phyloP scores from a whole-genome alignment of 2,113 vertebrate species.

The Gasterosteus aculeatus region DNA sequence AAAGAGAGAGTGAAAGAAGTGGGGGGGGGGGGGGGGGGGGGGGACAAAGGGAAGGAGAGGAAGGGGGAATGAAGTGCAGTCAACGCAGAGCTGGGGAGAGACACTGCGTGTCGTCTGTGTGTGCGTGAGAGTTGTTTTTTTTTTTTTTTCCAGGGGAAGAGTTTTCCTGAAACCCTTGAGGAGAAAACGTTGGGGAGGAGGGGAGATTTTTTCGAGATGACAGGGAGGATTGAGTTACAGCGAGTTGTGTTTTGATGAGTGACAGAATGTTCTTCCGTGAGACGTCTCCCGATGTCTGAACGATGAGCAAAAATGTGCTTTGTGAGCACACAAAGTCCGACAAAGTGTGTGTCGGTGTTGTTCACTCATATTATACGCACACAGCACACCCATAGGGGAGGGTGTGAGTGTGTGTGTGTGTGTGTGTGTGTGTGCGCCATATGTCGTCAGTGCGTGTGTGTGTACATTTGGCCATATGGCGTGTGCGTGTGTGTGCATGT shows the following conservation, averaged over 20 bases:
- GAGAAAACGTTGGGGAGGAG: conserved; percentile 54
- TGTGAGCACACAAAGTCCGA: conserved; percentile 51
- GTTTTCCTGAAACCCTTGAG: conserved; percentile 65
- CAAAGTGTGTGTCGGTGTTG: conserved; percentile 52
- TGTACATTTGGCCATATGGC: conserved; percentile 54
- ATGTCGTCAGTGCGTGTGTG: not conserved
- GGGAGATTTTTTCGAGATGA: conserved; percentile 74
- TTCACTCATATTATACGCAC: conserved; percentile 49
- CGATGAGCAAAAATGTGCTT: conserved; percentile 51
- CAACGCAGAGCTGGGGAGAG: conserved; percentile 23
- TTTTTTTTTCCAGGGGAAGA: conserved; percentile 63
- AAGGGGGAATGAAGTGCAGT: conserved; percentile 57
- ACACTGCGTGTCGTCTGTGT: conserved; percentile 8
- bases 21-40: conserved; percentile 49
- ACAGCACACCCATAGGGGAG: not conserved
- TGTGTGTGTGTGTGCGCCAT: conserved; percentile 29
- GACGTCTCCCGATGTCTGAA: conserved; percentile 57
- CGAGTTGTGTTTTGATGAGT: conserved; percentile 72
- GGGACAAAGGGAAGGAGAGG: conserved; percentile 23
- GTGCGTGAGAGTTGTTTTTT: not conserved
- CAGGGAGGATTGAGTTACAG: conserved; percentile 72
- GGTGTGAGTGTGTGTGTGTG: not conserved
- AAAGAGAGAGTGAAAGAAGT: conserved; percentile 65
- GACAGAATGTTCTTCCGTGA: conserved; percentile 73
- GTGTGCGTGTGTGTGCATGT: too few relatives aligned